Conservation (phyloP, 2,888 invertebrate genomes). For the Pomacea canaliculata region DNA sequence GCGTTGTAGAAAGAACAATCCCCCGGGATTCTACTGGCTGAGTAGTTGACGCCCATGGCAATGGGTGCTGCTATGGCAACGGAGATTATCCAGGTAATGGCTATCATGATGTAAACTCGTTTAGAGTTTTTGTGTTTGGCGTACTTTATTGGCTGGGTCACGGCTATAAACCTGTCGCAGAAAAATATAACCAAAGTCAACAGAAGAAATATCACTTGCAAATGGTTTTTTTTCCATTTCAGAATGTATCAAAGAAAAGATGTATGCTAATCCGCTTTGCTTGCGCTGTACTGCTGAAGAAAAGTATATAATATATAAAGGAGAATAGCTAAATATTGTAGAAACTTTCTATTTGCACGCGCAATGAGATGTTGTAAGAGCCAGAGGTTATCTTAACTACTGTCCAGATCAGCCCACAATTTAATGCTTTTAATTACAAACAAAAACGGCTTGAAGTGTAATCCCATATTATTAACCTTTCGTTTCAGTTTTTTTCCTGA, state of each 20-base stretch:
- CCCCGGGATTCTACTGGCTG: constrained; percentile 84
- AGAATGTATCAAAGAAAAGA: no score
- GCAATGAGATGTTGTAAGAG: not conserved
- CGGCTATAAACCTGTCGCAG: constrained; percentile 90
- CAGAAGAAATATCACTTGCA: not conserved
- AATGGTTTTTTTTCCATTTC: not conserved
- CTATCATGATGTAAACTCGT: constrained; percentile 94
- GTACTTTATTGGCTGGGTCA: constrained; percentile 98
- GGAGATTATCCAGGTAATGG: constrained; percentile 94
- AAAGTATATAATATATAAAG: not conserved
- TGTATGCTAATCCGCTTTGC: no score
- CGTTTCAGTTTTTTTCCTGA: no score
- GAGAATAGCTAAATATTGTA: not conserved
- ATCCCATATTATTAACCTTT: no score
- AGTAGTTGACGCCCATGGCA: constrained; percentile 94
- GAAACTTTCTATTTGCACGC: not conserved
- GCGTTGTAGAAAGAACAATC: constrained; percentile 97
- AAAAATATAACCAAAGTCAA: no score
- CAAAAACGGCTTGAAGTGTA: no score
- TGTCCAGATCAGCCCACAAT: no score
- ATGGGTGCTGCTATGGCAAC: constrained; percentile 96
- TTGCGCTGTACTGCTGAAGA: no score
- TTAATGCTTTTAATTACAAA: no score
- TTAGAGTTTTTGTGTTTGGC: constrained; percentile 92
- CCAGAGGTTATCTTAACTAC: no score